Conservation (phyloP, 1,140 invertebrate genomes). For the Gonatopus flavifemur region DNA sequence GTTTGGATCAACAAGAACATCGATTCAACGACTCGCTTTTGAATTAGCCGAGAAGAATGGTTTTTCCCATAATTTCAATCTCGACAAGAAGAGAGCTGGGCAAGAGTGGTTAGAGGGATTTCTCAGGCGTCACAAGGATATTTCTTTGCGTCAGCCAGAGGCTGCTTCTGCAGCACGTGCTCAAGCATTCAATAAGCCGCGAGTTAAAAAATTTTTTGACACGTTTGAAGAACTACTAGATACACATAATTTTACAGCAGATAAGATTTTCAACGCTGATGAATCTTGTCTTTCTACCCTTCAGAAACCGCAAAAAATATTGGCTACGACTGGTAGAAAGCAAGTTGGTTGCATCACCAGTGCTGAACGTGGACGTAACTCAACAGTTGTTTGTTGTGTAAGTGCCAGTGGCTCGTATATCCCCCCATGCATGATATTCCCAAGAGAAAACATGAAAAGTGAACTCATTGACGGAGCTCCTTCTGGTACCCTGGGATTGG, state of each 20-base stretch:
- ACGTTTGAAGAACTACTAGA: constrained; percentile 30
- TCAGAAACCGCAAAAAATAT: constrained; percentile 42
- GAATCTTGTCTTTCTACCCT: constrained; percentile 55
- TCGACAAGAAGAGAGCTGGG: constrained; percentile 22
- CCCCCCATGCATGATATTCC: constrained; percentile 43
- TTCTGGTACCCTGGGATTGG: constrained; percentile 18
- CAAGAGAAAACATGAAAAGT: constrained; percentile 34
- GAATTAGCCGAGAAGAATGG: constrained; percentile 27
- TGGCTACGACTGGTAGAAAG: constrained; percentile 43
- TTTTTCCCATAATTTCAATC: constrained; percentile 8
- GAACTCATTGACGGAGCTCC: constrained; percentile 33
- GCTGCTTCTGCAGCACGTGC: constrained; percentile 32
- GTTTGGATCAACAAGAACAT: constrained; percentile 32
- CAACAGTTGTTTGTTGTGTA: constrained; percentile 40
- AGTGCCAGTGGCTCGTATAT: constrained; percentile 39
- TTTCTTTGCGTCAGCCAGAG: constrained; percentile 33
- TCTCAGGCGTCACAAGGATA: constrained; percentile 18
- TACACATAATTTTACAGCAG: constrained; percentile 36
- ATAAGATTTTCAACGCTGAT: constrained; percentile 49
- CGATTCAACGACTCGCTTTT: constrained; percentile 29
- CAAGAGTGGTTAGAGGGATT: constrained; percentile 28
- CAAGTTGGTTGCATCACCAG: constrained; percentile 47
- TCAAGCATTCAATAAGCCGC: constrained; percentile 36
- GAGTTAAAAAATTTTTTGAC: constrained; percentile 39
- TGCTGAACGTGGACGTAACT: constrained; percentile 40